Evolutionary conservation across 1,140 invertebrate species (phyloP).

Genomic region (Drosophila orena): DNA sequence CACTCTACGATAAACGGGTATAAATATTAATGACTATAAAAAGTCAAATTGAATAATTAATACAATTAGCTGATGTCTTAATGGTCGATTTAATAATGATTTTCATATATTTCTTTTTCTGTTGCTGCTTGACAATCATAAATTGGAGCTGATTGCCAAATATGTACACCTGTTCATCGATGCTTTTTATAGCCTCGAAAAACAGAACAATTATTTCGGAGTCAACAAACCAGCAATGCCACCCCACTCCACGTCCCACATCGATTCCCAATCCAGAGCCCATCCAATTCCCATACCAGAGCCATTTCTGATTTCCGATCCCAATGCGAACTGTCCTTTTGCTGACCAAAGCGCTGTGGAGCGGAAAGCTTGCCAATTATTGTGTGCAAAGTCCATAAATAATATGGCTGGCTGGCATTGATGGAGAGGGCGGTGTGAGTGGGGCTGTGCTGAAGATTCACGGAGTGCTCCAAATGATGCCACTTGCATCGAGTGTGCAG

Average conservation of each 20-base stretch:
- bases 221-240: constrained; percentile 42
- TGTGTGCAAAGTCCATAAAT: constrained; percentile 71
- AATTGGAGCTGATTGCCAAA: constrained; percentile 27
- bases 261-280: background rate
- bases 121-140: constrained; percentile 17
- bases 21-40: background rate
- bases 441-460: background rate
- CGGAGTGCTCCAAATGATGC: constrained; percentile 16
- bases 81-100: background rate
- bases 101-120: background rate
- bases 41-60: background rate
- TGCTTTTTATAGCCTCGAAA: constrained; percentile 27
- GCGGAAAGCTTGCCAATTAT: constrained; percentile 70
- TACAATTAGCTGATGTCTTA: background rate
- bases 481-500: constrained; percentile 37
- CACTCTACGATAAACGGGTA: too few species aligned
- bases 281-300: constrained; percentile 12
- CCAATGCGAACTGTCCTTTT: constrained; percentile 20
- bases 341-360: constrained; percentile 31
- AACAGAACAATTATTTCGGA: constrained; percentile 30
- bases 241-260: background rate
- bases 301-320: constrained; percentile 36
- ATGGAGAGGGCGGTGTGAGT: constrained; percentile 15
- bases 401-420: constrained; percentile 49
- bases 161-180: constrained; percentile 27